Evolutionary conservation across 2,888 invertebrate genomes (phyloP).

Genomic region (Idaea aversata): DNA sequence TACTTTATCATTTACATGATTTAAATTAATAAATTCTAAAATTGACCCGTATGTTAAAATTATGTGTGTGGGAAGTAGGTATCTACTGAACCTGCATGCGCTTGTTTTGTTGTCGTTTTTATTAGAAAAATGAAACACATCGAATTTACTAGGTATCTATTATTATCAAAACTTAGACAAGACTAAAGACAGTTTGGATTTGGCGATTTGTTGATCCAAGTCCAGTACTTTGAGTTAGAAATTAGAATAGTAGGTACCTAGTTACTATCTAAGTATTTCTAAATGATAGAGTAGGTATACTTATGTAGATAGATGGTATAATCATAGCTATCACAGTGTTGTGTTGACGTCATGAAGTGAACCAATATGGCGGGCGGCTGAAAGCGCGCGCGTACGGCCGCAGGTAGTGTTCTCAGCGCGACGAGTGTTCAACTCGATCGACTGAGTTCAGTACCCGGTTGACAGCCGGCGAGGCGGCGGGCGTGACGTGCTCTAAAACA

Average conservation of each 20-base stretch:
- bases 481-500: conserved; percentile 51
- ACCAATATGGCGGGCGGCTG: conserved; percentile 64
- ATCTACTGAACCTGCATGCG: too few species aligned
- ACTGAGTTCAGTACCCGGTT: conserved; percentile 77
- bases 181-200: too few species aligned
- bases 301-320: conserved; percentile 5
- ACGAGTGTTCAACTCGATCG: conserved; percentile 55
- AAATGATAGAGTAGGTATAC: conserved; percentile 18
- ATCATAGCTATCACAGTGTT: conserved; percentile 18
- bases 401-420: conserved; percentile 47
- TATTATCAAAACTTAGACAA: too few species aligned
- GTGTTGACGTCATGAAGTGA: conserved; percentile 63
- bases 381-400: conserved; percentile 59
- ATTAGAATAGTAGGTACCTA: not conserved
- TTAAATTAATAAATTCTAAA: too few species aligned
- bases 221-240: too few species aligned
- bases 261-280: not conserved
- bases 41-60: too few species aligned
- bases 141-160: too few species aligned
- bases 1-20: too few species aligned
- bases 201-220: too few species aligned
- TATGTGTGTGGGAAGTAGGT: too few species aligned
- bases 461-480: conserved; percentile 76
- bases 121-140: too few species aligned
- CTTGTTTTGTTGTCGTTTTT: too few species aligned